Evolutionary conservation across 64 coral and sea anemone species (phyloP).

Genomic region (Anthopleura sola): DNA sequence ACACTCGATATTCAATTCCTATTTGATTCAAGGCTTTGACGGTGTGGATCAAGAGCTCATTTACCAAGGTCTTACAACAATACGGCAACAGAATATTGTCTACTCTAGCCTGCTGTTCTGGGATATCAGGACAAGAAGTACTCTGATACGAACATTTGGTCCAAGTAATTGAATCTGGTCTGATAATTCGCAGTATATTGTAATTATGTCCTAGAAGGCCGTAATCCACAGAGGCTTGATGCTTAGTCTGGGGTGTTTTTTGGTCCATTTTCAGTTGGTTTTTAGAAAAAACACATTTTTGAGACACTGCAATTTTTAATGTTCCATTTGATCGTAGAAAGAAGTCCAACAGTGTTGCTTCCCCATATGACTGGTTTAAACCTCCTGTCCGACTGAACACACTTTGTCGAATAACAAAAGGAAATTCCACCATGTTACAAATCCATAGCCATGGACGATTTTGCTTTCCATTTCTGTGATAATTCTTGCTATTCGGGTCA

Average conservation of each 20-base stretch:
- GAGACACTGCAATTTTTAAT: not conserved
- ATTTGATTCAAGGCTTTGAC: not conserved
- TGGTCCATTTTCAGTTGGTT: not conserved
- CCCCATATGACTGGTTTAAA: not conserved
- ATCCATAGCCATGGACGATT: not conserved
- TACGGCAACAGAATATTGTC: not conserved
- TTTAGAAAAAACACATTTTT: not conserved
- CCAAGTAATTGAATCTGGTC: not conserved
- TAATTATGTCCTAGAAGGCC: not conserved
- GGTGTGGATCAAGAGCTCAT: not conserved
- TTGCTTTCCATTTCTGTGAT: no score
- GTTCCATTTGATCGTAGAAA: not conserved
- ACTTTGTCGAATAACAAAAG: not conserved
- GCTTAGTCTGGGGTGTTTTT: not conserved
- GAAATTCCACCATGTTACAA: not conserved
- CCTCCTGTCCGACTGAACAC: not conserved
- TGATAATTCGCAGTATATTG: not conserved
- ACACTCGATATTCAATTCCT: not conserved
- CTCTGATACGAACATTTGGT: not conserved
- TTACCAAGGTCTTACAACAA: not conserved
- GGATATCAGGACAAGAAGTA: not conserved
- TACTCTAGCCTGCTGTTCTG: not conserved
- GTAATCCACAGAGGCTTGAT: not conserved
- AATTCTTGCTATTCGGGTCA: no score
- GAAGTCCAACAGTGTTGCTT: not conserved